Evolutionary conservation across 1,140 invertebrate genomes (phyloP), one percentile per base, ranked within the genome.

Genomic region (Pseudomyrmex flavicornis): DNA sequence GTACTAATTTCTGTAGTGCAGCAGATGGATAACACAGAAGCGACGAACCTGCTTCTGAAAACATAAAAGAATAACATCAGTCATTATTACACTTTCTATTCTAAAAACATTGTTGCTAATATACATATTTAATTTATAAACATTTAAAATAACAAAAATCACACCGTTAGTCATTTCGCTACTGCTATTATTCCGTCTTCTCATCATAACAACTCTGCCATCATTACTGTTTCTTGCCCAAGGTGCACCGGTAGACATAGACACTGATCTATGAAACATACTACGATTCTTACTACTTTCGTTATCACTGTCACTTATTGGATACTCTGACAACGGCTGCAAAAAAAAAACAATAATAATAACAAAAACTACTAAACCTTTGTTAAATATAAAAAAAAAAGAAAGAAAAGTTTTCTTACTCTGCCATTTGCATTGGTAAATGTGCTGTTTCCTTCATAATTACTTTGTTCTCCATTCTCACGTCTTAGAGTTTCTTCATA

Each of bases 11-110:
- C 84, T 97, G 96, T 61, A 98, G 95, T 2, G 97, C 96, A 5
- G 96, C 95, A 26, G 98, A 98, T 9, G 98, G 98, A 91, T 98
- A 96, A 77, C 97, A 97, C 1, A 98, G 93, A 1, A 98, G 94
- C 0, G 97, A 97, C 65, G 97, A 97, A 13, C 97, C 97, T 50
- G 95, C 95, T 88, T 95, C 94, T 95, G 74, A 59, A 76, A 63
- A 83, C 7, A 82, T 48, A 70, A n/a, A 3, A 12, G 15, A 50
- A 72, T 15, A 10, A 10, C 3, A 61, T 63, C 0, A 59, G 13
- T 35, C 26, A 82, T 62, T 50, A n/a, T 12, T 54, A 54, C 35
- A 35, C 35, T 35, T 35, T 35, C 35, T 35, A 35, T 35, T 35
- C 35, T 35, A 35, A 7, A 35, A 35, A 35, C 35, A 35, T 35